A percentile compares a stretch with the other conserved stretches of the same genome.
Conservation (phyloP, 2,888 invertebrate genomes). For the Diaphora mendica region DNA sequence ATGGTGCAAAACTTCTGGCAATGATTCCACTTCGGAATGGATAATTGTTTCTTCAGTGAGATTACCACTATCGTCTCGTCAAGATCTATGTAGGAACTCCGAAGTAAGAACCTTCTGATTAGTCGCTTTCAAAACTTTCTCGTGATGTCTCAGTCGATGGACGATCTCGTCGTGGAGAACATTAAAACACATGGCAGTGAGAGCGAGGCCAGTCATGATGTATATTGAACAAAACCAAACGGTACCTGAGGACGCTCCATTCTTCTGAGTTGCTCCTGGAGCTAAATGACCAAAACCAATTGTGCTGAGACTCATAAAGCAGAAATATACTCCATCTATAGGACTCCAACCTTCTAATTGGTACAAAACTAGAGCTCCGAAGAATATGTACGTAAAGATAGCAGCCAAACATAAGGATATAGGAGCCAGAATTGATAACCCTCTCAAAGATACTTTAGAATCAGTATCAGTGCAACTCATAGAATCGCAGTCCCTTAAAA, state of each 20-base stretch:
- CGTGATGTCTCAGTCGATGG: slow-evolving; percentile 90
- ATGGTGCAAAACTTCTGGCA: slow-evolving; percentile 83
- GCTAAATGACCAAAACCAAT: slow-evolving; percentile 96
- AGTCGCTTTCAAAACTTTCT: slow-evolving; percentile 73
- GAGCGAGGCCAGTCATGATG: slow-evolving; percentile 95
- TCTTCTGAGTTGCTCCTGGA: slow-evolving; percentile 88
- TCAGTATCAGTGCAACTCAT: slow-evolving; percentile 89
- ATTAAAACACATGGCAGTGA: slow-evolving; percentile 96
- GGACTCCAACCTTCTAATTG: slow-evolving; percentile 97
- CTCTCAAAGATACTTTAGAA: slow-evolving; percentile 89
- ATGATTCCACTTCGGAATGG: slow-evolving; percentile 77
- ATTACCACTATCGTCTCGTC: slow-evolving; percentile 80
- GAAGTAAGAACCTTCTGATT: slow-evolving; percentile 78
- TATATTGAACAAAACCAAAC: slow-evolving; percentile 96
- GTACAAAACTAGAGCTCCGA: slow-evolving; percentile 95
- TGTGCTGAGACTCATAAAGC: slow-evolving; percentile 97
- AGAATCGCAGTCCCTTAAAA: slow-evolving; percentile 83
- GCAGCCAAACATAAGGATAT: slow-evolving; percentile 95
- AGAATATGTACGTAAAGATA: slow-evolving; percentile 95
- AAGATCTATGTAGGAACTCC: slow-evolving; percentile 80
- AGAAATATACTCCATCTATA: slow-evolving; percentile 96
- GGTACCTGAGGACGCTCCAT: slow-evolving; percentile 87
- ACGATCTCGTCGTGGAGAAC: slow-evolving; percentile 95
- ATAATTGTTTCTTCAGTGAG: slow-evolving; percentile 78
- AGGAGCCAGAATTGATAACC: slow-evolving; percentile 94